A percentile compares a stretch with the other conserved stretches of the same genome.
Evolutionary conservation across 2,113 vertebrate species (phyloP).

Genomic region (Scalopus aquaticus): DNA sequence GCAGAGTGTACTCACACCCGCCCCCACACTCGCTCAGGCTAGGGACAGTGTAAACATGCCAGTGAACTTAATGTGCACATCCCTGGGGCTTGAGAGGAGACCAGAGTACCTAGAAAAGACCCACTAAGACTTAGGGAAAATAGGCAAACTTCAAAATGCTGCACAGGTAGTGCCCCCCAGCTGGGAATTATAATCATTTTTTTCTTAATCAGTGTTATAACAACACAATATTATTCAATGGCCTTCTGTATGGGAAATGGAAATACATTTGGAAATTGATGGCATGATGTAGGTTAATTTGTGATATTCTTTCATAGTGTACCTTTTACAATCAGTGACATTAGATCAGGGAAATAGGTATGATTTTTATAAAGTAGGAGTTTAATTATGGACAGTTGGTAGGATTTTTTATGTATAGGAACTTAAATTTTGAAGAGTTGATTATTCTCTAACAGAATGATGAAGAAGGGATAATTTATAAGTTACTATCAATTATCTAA

Average conservation of each 20-base stretch:
- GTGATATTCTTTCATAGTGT: neutral
- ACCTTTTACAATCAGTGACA: neutral
- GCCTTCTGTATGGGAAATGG: neutral
- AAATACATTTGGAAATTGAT: neutral
- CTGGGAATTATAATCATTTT: too few relatives aligned
- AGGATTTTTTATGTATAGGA: neutral
- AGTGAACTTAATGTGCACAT: too few relatives aligned
- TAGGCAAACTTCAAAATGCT: too few relatives aligned
- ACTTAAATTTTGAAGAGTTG: constrained; percentile 32
- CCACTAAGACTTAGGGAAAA: too few relatives aligned
- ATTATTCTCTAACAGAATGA: constrained; percentile 43
- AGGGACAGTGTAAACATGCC: too few relatives aligned
- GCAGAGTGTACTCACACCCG: too few relatives aligned
- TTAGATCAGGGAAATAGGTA: neutral
- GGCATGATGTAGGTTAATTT: neutral
- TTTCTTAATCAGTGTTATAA: too few relatives aligned
- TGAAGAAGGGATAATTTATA: constrained; percentile 11
- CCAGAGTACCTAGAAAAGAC: too few relatives aligned
- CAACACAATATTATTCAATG: too few relatives aligned
- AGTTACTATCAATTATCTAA: neutral
- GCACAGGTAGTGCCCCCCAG: too few relatives aligned
- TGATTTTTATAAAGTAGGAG: neutral
- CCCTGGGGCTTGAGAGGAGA: too few relatives aligned
- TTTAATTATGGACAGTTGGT: neutral
- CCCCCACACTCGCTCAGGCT: too few relatives aligned